A percentile compares a stretch with the other conserved stretches of the same genome.
These are phyloP conservation scores for Eubasilissa regina DNA, from an alignment of 1,140 invertebrate genomes.

Conservation along the genomic window DNA sequence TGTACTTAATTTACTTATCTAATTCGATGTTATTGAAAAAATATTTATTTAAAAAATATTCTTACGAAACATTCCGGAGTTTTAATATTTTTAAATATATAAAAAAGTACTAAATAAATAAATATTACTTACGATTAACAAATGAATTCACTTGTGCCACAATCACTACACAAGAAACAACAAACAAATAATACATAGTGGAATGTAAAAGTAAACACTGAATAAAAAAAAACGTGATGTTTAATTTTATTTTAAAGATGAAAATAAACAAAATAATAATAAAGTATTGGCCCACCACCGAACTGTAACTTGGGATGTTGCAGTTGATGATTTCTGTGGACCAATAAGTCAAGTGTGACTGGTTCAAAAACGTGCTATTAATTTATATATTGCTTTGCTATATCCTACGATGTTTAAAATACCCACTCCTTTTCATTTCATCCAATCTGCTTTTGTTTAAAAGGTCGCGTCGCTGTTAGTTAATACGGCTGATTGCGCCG, in stretches of 20 bases:
- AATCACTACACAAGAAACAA: slow-evolving; percentile 11
- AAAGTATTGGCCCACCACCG: slow-evolving; percentile 23
- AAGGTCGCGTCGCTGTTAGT: slow-evolving; percentile 37
- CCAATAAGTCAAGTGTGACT: slow-evolving; percentile 35
- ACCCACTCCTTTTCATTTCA: slow-evolving; percentile 48
- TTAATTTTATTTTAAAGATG: not conserved
- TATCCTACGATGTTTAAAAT: slow-evolving; percentile 7
- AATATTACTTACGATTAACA: slow-evolving; percentile 51
- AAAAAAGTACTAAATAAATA: no score
- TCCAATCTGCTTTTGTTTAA: slow-evolving; percentile 48
- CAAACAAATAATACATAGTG: slow-evolving; percentile 43
- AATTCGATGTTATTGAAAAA: no score
- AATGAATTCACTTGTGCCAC: slow-evolving; percentile 40
- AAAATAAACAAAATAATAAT: slow-evolving; percentile 29
- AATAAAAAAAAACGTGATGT: not conserved
- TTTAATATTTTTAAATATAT: no score
- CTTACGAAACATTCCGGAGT: no score
- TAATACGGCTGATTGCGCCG: slow-evolving; percentile 43
- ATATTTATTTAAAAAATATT: no score
- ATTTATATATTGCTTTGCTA: slow-evolving; percentile 35
- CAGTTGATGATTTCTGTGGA: slow-evolving; percentile 29
- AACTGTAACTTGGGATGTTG: slow-evolving; percentile 41
- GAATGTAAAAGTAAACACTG: slow-evolving; percentile 3
- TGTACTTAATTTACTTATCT: no score
- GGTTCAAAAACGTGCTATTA: slow-evolving; percentile 16